These are phyloP conservation scores for Corythoichthys haematopterus DNA, from an alignment of 2,113 vertebrate genomes.

Conservation along the genomic window DNA sequence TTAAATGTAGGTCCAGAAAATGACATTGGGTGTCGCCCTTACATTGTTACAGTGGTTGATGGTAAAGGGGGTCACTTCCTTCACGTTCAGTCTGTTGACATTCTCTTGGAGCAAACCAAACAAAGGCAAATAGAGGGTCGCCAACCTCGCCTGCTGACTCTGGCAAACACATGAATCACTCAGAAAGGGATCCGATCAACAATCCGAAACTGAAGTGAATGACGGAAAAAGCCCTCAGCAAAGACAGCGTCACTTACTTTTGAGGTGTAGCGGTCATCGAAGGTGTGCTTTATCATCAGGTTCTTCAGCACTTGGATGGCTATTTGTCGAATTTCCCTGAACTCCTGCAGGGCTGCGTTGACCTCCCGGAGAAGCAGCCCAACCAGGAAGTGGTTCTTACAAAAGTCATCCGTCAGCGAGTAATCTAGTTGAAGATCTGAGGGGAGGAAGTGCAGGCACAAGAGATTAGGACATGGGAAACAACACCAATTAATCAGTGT, in stretches of 20 bases:
- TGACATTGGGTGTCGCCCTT: constrained; percentile 63
- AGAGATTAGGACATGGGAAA: constrained; percentile 17
- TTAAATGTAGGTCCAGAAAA: neutral
- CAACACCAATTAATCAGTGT: constrained; percentile 5
- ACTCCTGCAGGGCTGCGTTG: constrained; percentile 86
- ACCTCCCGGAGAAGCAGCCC: constrained; percentile 91
- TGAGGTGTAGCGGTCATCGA: constrained; percentile 88
- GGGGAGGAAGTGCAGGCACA: constrained; percentile 32
- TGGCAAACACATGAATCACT: constrained; percentile 59
- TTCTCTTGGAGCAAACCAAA: constrained; percentile 96
- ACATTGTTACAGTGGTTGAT: constrained; percentile 81
- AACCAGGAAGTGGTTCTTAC: constrained; percentile 95
- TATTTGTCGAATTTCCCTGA: constrained; percentile 86
- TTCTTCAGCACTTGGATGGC: constrained; percentile 92
- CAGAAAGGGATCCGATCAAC: constrained; percentile 4
- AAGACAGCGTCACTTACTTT: constrained; percentile 72
- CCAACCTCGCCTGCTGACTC: constrained; percentile 92
- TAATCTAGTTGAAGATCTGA: constrained; percentile 96
- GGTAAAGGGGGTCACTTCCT: constrained; percentile 82
- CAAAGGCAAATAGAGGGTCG: constrained; percentile 91
- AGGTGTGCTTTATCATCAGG: constrained; percentile 95
- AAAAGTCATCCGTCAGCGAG: constrained; percentile 93
- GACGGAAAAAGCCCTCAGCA: neutral
- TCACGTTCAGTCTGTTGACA: constrained; percentile 92
- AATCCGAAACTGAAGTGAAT: neutral